These are phyloP conservation scores for Microctonus brassicae DNA, from an alignment of 2,888 invertebrate genomes.

Conservation along the genomic window DNA sequence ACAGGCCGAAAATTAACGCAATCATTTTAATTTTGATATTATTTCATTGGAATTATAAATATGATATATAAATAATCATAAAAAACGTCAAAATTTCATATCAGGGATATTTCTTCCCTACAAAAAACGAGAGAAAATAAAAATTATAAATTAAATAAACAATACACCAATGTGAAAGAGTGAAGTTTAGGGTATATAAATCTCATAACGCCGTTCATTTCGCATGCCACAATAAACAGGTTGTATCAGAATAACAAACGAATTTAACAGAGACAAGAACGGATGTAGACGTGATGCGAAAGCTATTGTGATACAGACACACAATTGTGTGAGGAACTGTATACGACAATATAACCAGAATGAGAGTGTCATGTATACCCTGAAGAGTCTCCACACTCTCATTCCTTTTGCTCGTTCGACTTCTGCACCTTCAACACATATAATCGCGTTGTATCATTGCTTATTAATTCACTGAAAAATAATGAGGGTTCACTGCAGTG, in stretches of 20 bases:
- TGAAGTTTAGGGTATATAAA: neutral
- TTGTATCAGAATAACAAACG: neutral
- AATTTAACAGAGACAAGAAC: neutral
- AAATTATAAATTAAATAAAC: no score
- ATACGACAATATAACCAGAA: neutral
- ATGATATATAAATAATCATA: neutral
- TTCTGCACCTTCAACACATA: slow-evolving; percentile 6
- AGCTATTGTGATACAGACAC: neutral
- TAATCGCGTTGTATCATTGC: slow-evolving; percentile 31
- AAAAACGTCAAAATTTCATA: neutral
- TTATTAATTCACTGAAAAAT: slow-evolving; percentile 36
- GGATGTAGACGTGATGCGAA: slow-evolving; percentile 27
- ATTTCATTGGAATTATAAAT: neutral
- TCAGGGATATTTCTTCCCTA: neutral
- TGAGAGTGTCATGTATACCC: slow-evolving; percentile 25
- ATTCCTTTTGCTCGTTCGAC: slow-evolving; percentile 3
- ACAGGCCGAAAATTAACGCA: neutral
- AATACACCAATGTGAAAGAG: neutral
- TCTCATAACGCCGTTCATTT: slow-evolving; percentile 1
- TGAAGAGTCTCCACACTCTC: slow-evolving; percentile 18
- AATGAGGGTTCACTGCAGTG: slow-evolving; percentile 23
- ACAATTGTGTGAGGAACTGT: neutral
- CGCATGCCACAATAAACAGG: slow-evolving; percentile 16
- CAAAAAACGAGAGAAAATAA: neutral
- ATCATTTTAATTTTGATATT: slow-evolving; percentile 9